Conservation (phyloP, 30 jellyfish, hydroid and myxozoan genomes). For the Chrysaora quinquecirrha region DNA sequence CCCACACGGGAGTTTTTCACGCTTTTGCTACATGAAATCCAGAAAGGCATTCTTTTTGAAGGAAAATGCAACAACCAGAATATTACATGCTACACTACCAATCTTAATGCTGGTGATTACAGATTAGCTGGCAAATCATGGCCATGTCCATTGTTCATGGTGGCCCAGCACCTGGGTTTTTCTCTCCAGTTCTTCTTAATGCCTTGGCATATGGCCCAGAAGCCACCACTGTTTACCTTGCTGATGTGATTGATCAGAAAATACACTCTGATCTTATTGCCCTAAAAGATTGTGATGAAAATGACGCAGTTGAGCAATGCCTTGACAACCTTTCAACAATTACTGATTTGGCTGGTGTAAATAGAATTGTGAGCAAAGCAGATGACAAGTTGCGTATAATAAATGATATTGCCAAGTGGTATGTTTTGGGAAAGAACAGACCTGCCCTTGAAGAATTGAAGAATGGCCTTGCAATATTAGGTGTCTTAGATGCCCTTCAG, state of each 20-base stretch:
- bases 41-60: background rate
- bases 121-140: conserved; percentile 2
- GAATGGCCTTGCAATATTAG: background rate
- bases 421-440: background rate
- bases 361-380: background rate
- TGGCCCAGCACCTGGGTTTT: conserved; percentile 20
- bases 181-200: background rate
- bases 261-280: too few species aligned
- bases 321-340: background rate
- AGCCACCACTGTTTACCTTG: background rate
- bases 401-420: conserved; percentile 3
- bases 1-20: conserved; percentile 30
- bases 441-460: background rate
- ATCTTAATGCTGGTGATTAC: background rate
- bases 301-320: background rate
- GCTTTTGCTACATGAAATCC: background rate
- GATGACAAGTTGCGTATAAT: background rate
- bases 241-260: background rate
- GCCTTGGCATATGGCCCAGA: conserved; percentile 4
- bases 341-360: conserved; percentile 1
- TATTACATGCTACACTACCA: background rate
- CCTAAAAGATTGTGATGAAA: background rate
- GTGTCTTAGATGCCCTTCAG: conserved; percentile 1
- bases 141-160: conserved; percentile 11
- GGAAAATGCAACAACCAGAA: background rate